These are phyloP conservation scores for Odobenus rosmarus DNA, from an alignment of 2,113 vertebrate genomes.

Conservation along the genomic window DNA sequence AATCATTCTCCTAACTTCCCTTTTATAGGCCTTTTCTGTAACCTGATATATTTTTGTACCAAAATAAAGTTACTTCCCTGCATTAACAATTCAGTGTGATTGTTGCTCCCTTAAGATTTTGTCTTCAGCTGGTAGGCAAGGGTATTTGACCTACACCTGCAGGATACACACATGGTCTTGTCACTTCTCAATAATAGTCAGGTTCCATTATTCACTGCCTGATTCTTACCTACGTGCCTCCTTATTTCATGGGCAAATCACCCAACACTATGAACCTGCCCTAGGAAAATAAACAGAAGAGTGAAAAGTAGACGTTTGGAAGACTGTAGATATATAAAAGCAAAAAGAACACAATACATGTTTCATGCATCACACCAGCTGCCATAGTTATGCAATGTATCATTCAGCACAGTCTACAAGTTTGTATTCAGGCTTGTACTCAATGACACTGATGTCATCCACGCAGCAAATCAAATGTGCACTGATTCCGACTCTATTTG, in stretches of 20 bases:
- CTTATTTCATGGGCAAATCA: background rate
- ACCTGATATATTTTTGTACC: background rate
- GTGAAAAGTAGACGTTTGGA: background rate
- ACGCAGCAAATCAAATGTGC: background rate
- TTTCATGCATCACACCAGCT: background rate
- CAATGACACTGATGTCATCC: background rate
- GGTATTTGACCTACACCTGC: background rate
- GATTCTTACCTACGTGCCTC: background rate
- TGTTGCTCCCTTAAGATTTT: background rate
- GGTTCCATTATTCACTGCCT: background rate
- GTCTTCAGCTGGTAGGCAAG: background rate
- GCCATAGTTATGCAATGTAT: background rate
- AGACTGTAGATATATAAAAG: background rate
- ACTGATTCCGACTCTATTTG: background rate
- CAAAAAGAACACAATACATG: background rate
- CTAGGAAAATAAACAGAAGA: background rate
- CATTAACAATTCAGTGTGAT: background rate
- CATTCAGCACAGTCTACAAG: background rate
- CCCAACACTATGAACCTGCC: background rate
- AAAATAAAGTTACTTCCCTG: background rate
- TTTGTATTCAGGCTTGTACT: background rate
- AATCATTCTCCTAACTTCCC: background rate
- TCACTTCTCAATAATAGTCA: background rate
- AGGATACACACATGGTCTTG: background rate
- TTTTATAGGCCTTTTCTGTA: background rate